Evolutionary conservation across 1,140 invertebrate species (phyloP), one percentile per base, ranked within the genome.

Genomic region (Pogonomyrmex californicus): DNA sequence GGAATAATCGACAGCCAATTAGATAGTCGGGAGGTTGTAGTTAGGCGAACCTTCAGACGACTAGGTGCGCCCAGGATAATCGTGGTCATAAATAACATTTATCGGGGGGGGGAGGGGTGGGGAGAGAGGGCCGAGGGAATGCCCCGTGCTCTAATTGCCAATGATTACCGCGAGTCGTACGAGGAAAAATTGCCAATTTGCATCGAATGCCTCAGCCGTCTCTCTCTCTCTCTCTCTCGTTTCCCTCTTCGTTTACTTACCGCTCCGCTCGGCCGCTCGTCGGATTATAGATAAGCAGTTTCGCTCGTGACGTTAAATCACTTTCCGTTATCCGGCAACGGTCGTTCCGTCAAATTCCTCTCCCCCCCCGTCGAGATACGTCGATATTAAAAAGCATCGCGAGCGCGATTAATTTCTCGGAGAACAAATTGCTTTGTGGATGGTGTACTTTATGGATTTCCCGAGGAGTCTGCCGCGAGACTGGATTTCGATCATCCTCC

Each of bases 111-210:
- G 23, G 23, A 23, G 23, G 23, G 85, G n/a, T 5, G n/a, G 14
- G 23, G 0, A 0, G 14, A 17, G 38, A 17, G 17, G 17, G 14
- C 0, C 9, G 63, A 30, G 41, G 41, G n/a, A 10, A 47, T 68
- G 65, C 14, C 62, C 70, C 33, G 83, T 83, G 81, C 65, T 91
- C 91, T 94, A 94, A 94, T 94, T 93, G 93, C 90, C 91, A 85
- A 92, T 93, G 91, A 94, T 94, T 94, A 91, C 87, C 83, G 68
- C 77, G 81, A 85, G 81, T 75, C 23, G 85, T 65, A 87, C 65
- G 85, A 87, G 87, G 93, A 94, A 83, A 93, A 94, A 93, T 93
- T 92, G 93, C 92, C 92, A 93, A 93, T 94, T 94, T 91, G 86
- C 90, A 93, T 93, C 89, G 89, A 93, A 91, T 86, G 87, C 85